Evolutionary conservation across 2,888 invertebrate species (phyloP), one percentile per base, ranked within the genome.

Genomic region (Dorcus hopei): DNA sequence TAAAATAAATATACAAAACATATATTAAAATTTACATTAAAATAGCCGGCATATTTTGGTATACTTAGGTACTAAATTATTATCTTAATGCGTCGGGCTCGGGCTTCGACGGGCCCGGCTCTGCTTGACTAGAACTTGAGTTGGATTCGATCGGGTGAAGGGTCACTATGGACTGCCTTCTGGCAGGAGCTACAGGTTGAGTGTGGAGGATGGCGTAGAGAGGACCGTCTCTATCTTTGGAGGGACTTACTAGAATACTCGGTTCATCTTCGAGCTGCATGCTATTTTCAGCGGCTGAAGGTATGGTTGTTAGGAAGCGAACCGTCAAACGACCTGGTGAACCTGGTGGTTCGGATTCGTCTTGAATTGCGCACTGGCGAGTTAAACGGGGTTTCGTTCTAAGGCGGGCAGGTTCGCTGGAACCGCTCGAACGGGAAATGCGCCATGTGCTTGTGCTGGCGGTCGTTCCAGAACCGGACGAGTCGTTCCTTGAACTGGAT

Each of bases 361-460:
- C 90, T 71, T 88, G 86, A 59, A 93, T 84, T 9, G 93, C 93
- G 68, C 88, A 85, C 77, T 93, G 93, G 6, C 93, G 84, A 42
- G 90, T 91, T 52, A 93, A 80, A 19, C 91, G 85, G 6, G 91
- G 93, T 75, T 90, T 91, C 53, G 83, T 74, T 62, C 82, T 76
- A 4, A 70, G 56, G n/a, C 68, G 59, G 62, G 69, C 26, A 62
- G 67, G 61, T 68, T 81, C 87, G 71, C 89, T 83, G 33, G 86
- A 83, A 57, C 88, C 89, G 73, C 90, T 93, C 48, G 93, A 93
- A 52, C 94, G 83, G 8, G 94, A 93, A 71, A 93, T 86, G 61
- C 94, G 83, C 88, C 94, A 95, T 55, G 94, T 93, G 70, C 92
- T 91, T 14, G 95, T 95, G 70, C 91, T 92, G 26, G 93, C 93